A percentile compares a stretch with the other conserved stretches of the same genome.
Evolutionary conservation across 2,797 vertebrate species (phyloP).

Genomic region (Pipistrellus pipistrellus): DNA sequence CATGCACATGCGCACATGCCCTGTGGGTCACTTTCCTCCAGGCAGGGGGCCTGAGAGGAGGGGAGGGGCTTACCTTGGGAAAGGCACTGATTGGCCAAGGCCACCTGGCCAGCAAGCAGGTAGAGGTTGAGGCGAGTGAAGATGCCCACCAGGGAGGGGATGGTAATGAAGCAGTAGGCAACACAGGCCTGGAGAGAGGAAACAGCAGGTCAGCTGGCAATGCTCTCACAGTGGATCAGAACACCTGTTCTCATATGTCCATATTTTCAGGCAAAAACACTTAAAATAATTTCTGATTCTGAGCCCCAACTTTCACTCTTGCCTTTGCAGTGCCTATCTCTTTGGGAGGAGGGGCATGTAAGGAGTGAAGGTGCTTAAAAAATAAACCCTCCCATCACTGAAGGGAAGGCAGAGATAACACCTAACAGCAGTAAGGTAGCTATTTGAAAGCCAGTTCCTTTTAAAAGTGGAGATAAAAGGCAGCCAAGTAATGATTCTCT

Average conservation of each 20-base stretch:
- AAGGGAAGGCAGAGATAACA: background rate
- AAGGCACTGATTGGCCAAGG: constrained; percentile 98
- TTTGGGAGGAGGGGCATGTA: background rate
- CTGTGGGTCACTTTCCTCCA: background rate
- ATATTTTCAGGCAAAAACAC: background rate
- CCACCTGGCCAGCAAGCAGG: constrained; percentile 96
- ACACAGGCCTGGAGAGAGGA: constrained; percentile 93
- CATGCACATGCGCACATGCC: background rate
- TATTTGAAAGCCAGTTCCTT: background rate
- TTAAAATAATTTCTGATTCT: background rate
- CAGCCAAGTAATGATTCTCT: too few relatives aligned
- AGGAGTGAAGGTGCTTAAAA: background rate
- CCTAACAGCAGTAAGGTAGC: background rate
- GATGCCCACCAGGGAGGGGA: constrained; percentile 96
- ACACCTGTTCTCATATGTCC: too few relatives aligned
- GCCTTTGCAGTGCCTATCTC: background rate
- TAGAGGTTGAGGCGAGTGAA: constrained; percentile 97
- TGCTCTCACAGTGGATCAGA: accelerated
- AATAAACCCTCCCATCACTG: background rate
- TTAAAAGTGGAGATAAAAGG: background rate
- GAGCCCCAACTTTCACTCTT: background rate
- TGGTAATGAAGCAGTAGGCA: constrained; percentile 99
- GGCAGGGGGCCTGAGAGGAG: background rate
- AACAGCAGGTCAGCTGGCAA: background rate
- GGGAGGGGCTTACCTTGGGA: constrained; percentile 94